Conservation (phyloP, 1,140 invertebrate species). For the Procambarus virginalis region DNA sequence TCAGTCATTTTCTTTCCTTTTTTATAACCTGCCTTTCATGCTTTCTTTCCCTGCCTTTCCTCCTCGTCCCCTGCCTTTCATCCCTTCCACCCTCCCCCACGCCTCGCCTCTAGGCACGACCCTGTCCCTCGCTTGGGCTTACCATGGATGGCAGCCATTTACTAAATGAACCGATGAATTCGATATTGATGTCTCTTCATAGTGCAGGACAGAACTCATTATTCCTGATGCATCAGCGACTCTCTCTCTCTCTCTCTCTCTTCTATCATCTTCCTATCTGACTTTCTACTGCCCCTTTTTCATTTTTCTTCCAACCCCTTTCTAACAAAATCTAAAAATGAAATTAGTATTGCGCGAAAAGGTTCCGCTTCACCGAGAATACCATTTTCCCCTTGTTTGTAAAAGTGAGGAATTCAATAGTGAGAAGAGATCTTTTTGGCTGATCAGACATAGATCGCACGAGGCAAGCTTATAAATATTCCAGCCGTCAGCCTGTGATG, state of each 20-base stretch:
- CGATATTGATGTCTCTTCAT: conserved; percentile 10
- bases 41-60: background rate
- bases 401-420: no score
- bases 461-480: background rate
- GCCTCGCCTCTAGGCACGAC: background rate
- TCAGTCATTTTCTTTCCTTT: no score
- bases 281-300: background rate
- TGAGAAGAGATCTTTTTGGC: no score
- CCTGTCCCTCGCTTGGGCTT: background rate
- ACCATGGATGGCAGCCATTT: conserved; percentile 8
- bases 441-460: no score
- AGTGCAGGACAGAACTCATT: background rate
- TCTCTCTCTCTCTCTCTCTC: background rate
- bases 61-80: background rate
- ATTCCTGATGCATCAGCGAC: conserved; percentile 12
- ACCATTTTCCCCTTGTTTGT: no score
- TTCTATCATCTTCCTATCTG: background rate
- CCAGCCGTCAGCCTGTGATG: background rate
- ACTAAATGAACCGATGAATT: conserved; percentile 16
- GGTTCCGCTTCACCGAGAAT: no score
- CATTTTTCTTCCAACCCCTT: background rate
- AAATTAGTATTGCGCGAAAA: no score
- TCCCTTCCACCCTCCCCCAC: background rate
- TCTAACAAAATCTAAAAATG: no score
- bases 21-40: no score